These are phyloP conservation scores for Pteria penguin DNA, from an alignment of 2,888 invertebrate species.

Conservation along the genomic window DNA sequence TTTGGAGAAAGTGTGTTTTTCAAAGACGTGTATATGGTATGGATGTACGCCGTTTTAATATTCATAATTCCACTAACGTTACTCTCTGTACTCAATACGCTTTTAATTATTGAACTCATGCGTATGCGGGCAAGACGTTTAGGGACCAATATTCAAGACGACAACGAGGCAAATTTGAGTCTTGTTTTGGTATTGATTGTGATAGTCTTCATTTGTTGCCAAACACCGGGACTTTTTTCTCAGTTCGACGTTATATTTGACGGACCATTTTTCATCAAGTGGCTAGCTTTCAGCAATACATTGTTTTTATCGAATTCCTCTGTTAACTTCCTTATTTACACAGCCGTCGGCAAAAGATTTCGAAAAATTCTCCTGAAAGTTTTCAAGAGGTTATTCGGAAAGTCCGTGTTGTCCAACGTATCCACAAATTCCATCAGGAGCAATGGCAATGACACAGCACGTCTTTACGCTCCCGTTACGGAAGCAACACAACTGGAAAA, in stretches of 20 bases:
- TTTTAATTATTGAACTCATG: constrained; percentile 73
- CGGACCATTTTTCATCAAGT: constrained; percentile 60
- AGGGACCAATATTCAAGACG: constrained; percentile 69
- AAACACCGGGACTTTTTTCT: constrained; percentile 73
- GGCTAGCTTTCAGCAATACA: constrained; percentile 73
- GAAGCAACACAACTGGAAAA: constrained; percentile 27
- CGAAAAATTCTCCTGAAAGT: constrained; percentile 68
- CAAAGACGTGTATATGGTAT: constrained; percentile 61
- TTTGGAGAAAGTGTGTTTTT: constrained; percentile 64
- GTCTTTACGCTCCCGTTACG: constrained; percentile 37
- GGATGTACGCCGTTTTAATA: constrained; percentile 67
- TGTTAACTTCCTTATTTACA: constrained; percentile 77
- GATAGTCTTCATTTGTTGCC: constrained; percentile 77
- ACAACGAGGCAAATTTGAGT: constrained; percentile 74
- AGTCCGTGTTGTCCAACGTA: constrained; percentile 45
- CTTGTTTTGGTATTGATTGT: constrained; percentile 75
- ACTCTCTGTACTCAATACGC: constrained; percentile 66
- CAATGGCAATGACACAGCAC: constrained; percentile 46
- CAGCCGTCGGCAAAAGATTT: constrained; percentile 74
- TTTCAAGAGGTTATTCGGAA: constrained; percentile 55
- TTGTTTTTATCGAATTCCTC: constrained; percentile 75
- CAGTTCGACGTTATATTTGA: constrained; percentile 70
- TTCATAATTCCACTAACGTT: constrained; percentile 67
- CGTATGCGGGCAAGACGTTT: constrained; percentile 66
- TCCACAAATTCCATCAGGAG: constrained; percentile 39